A percentile compares a stretch with the other conserved stretches of the same genome.
Conservation (phyloP, 2,888 invertebrate genomes). For the Drosophila merina region DNA sequence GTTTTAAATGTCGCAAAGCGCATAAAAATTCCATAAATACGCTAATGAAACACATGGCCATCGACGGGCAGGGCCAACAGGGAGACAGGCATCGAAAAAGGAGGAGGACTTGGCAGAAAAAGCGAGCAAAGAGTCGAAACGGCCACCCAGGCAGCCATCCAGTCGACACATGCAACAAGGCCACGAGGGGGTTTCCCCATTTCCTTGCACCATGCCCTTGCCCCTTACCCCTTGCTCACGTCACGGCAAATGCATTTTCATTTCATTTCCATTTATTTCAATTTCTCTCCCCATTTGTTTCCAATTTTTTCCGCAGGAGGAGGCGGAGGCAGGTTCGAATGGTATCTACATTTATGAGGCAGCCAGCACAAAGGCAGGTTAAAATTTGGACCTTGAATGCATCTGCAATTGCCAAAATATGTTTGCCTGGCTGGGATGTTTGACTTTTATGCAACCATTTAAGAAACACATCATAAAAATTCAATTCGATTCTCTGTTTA, state of each 20-base stretch:
- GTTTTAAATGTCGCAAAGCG: constrained; percentile 54
- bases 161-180: constrained; percentile 18
- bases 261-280: constrained; percentile 49
- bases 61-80: constrained; percentile 17
- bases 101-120: constrained; percentile 8
- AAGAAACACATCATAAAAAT: constrained; percentile 80
- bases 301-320: constrained; percentile 26
- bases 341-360: constrained; percentile 23
- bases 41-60: constrained; percentile 69
- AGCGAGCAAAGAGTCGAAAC: constrained; percentile 11
- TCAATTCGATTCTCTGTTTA: constrained; percentile 71
- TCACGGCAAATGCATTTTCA: constrained; percentile 57
- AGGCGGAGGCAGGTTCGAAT: not conserved
- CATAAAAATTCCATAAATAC: constrained; percentile 72
- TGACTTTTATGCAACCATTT: constrained; percentile 77
- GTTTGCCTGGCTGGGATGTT: constrained; percentile 35
- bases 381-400: constrained; percentile 32
- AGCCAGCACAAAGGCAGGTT: constrained; percentile 19
- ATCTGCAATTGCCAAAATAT: constrained; percentile 22
- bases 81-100: constrained; percentile 4
- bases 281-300: constrained; percentile 27
- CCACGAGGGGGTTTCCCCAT: constrained; percentile 7
- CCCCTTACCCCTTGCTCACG: constrained; percentile 2
- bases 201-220: constrained; percentile 10
- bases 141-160: constrained; percentile 32